Evolutionary conservation across 2,888 invertebrate species (phyloP), one percentile per base, ranked within the genome.

Genomic region (Aporophyla nigra): DNA sequence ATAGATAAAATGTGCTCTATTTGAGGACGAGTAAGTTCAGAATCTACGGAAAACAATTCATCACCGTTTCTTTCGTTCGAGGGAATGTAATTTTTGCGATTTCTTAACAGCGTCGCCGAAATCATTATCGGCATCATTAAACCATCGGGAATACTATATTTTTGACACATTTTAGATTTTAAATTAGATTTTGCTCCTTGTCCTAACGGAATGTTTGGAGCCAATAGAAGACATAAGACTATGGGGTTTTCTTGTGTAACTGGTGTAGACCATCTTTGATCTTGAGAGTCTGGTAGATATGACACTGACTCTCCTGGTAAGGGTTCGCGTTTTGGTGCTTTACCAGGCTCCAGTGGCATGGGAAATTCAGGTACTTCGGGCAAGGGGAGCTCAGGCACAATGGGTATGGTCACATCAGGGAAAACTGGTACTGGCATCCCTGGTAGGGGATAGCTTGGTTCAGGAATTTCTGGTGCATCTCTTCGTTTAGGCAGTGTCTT

Each of bases 351-450:
- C 49, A 46, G 16, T 14, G 85, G 83, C 40, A 68, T 33, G 3
- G 83, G 86, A 24, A 82, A 9, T 61, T 83, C 83, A 0, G 83
- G 78, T n/a, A 62, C 9, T 24, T 58, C 71, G 16, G 82, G 78
- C n/a, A 56, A 0, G 0, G 82, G 83, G 2, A 85, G 12, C 19
- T 83, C 83, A 24, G 83, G 83, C 9, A 85, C 78, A 51, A 83
- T 56, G 1, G 83, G 83, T 33, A 85, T 62, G 27, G 82, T 59
- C 12, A 85, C 83, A 66, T 83, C 83, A 46, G 83, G 83, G 43
- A 74, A 51, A 14, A 27, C 65, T 9, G 83, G 83, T 0, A 72
- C 12, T 56, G 83, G 83, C 16, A 85, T 33, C 2, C 83, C 83
- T 54, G 83, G 83, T 33, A 85, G 40, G 5, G 82, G 86, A 46